Conservation (phyloP, 2,888 invertebrate species). For the Stomorhina lunata region DNA sequence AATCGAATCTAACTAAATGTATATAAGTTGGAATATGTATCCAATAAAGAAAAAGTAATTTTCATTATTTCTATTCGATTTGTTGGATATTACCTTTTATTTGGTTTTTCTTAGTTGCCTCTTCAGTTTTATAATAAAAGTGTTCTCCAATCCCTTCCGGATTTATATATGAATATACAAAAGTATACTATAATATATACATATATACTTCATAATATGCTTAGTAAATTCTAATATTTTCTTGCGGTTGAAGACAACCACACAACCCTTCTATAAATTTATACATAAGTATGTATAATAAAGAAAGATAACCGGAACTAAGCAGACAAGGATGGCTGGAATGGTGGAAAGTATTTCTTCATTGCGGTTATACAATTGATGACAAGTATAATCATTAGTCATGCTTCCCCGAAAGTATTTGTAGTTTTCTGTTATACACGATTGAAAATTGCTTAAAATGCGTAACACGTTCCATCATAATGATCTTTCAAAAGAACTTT, state of each 20-base stretch:
- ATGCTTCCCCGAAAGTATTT: not conserved
- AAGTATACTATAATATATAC: not conserved
- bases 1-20: not conserved
- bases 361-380: not conserved
- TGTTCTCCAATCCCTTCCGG: conserved; percentile 18
- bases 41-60: not conserved
- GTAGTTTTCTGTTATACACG: not conserved
- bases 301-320: not conserved
- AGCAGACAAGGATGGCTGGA: too few relatives aligned
- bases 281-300: not conserved
- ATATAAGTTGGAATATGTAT: not conserved
- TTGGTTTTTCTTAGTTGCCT: not conserved
- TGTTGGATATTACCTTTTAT: not conserved
- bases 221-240: conserved; percentile 10
- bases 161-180: not conserved
- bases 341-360: not conserved
- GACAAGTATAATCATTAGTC: conserved; percentile 7
- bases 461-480: conserved; percentile 22
- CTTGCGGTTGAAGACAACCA: not conserved
- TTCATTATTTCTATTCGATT: not conserved
- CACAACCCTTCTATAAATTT: not conserved
- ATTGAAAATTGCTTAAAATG: conserved; percentile 14
- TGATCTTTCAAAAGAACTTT: conserved; percentile 3
- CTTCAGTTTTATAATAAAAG: not conserved
- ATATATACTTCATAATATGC: not conserved